Evolutionary conservation across 2,888 invertebrate species (phyloP), one percentile per base, ranked within the genome.

Genomic region (Pyrocoelia pectoralis): DNA sequence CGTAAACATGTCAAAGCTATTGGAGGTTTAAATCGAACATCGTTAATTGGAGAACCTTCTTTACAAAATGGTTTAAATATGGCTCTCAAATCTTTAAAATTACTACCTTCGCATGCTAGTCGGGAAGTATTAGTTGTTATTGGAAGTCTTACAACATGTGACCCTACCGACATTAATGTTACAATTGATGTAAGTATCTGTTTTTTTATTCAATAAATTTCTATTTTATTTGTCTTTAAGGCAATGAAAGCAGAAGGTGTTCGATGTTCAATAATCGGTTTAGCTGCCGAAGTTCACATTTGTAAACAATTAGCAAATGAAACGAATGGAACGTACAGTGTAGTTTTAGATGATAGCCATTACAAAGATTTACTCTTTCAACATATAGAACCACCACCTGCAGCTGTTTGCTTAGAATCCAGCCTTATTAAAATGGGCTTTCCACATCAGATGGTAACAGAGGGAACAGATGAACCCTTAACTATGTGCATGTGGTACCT

Each of bases 401-500:
- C 93, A 57, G 91, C 94, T 13, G 86, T 88, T 56, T 80, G 86
- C 68, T 80, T 89, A 62, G 90, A 92, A 68, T 88, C 91, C n/a
- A 89, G 90, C 9, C 86, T 96, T 1, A 93, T 96, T 29, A 94
- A 95, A 85, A 98, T 98, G 97, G 98, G 97, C 48, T 98, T 98
- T 82, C 97, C 97, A 4, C 95, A 95, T 83, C 89, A 90, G 70
- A 77, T 83, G 74, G 79, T 84, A 55, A 85, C 85, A 4, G 87
- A 86, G 72, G 84, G 85, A 73, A 83, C 84, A 73, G 80, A 86
- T 63, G 82, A 82, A 50, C 89, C 90, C 4, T 87, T 95, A 66
- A 92, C 95, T 19, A 91, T 95, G 81, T 97, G 97, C 83, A 95
- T 96, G 93, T 97, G 94, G 93, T 93, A 77, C 79, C 85, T 82